Base-by-base conservation (phyloP, 53 echinoderm and acorn worm species). In the Antedon mediterranea region DNA sequence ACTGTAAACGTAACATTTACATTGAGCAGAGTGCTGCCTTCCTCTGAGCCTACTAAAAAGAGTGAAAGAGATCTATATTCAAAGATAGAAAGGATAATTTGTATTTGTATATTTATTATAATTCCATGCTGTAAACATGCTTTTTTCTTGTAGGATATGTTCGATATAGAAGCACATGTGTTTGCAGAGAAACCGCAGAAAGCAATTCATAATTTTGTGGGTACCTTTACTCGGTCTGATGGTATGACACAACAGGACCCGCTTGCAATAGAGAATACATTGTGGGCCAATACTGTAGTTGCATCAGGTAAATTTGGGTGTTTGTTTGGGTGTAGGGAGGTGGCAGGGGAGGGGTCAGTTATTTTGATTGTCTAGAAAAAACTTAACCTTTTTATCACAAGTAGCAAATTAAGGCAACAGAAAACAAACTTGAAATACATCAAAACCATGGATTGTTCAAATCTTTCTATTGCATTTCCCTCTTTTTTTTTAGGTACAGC, bases 161-260 rank as follows among this genome's bases (percentile, higher is more conserved):
- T 91, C 26, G 85, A 91, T 42, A 81, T 88, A 1, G 87, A 91
- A 86, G 97, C 85, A 74, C 81, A 87, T 76, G 91, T 95, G 9
- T 95, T 79, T 80, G 97, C 91, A 28, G 97, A 95, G 83, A 91
- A 91, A 73, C 91, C 94, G 74, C 89, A 95, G 77, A 95, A 94
- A 75, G 87, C 85, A 37, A 95, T 95, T 42, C 91, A 95, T 84
- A 87, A 88, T 31, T 95, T 95, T 83, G 88, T 91, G 4, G 97
- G 97, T 28, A 91, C 91, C 13, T 91, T 91, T 57, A 87, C 91
- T 28, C 43, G 84, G 34, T 85, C 86, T 1, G 91, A 89, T 4
- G 88, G 88, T n/a, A 34, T 79, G 4, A 77, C 82, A 29, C 83
- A 87, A 29, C 85, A 87, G 43, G 85, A 89, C 71, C 83, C 89